Evolutionary conservation across 2,888 invertebrate genomes (phyloP), one percentile per base, ranked within the genome.

Genomic region (Mythimna impura): DNA sequence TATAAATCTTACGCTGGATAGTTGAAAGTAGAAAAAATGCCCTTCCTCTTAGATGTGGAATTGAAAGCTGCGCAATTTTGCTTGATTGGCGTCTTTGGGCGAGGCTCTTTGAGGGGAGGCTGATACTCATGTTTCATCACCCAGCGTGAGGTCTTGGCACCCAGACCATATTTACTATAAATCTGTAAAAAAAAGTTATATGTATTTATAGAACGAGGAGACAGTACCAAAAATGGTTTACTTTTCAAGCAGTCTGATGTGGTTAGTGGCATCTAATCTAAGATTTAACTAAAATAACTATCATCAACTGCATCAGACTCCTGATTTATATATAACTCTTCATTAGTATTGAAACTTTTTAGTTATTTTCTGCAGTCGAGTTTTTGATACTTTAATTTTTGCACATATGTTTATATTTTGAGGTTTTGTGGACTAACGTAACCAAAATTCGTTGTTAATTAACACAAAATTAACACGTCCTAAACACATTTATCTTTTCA

Each of bases 41-140:
- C 86, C 82, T 95, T 93, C 82, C 94, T 91, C 78, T 90, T 93
- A 0, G 92, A 91, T 0, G 93, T 94, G 5, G 94, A 91, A 81
- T 96, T 96, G 81, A 96, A 96, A 0, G 96, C 92, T 9, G 96
- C 96, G 65, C 94, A 95, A 81, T 94, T 94, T 72, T 92, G 90
- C 25, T 85, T 85, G 1, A 87, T 55, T 2, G 87, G 89, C 64
- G 83, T 79, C 43, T 81, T 76, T 1, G 87, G 87, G 0, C 89
- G 85, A 0, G 86, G 88, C 47, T 91, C 91, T 14, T 88, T 88
- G 1, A 90, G 91, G 0, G 96, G 96, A 0, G 96, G 95, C 76
- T 96, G 96, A 76, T 95, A 94, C 71, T 93, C 94, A 50, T 94
- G 95, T 72, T 90, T 94, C 2, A 85, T 80, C 55, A 88, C 72